Evolutionary conservation across 2,113 vertebrate species (phyloP), one percentile per base, ranked within the genome.

Genomic region (Crotalus horridus): DNA sequence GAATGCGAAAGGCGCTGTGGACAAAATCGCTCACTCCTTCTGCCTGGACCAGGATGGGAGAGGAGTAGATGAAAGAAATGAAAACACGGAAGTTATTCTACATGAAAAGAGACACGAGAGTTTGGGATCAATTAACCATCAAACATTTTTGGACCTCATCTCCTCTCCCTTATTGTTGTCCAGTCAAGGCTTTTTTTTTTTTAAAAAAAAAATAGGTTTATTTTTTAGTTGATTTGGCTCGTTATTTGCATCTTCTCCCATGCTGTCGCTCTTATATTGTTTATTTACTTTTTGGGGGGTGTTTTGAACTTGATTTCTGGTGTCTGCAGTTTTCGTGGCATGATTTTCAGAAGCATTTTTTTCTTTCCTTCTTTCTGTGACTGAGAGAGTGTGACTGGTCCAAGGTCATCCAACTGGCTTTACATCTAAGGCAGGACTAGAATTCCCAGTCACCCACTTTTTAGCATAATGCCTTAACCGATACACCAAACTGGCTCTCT

Each of bases 11-110:
- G 56, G 98, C 98, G 93, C 92, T 94, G 61, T 97, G 98, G 11
- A 97, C 96, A 92, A 97, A 97, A 33, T 98, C 98, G 0, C 98
- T 97, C 89, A 99, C 97, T 0, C 98, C 98, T 43, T 99, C 98
- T n/a, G 98, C 96, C 99, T 99, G 96, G 1, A 88, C 33, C 3
- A 24, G 23, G 86, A 55, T 92, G 46, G 3, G 90, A 0, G 0
- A 17, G 51, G 29, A 94, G 88, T 1, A 55, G 43, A 20, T 39
- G n/a, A 24, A 0, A 0, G 0, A 39, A 89, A 11, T 39, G 33
- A 39, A 81, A 81, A 39, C 6, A 81, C 15, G 2, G 15, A 7
- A 74, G 29, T 69, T n/a, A 69, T n/a, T n/a, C 2, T 10, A 61
- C 59, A 4, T 11, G 24, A 24, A 61, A 61, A 61, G 59, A 61